These are phyloP conservation scores for Pterostichus niger DNA, from an alignment of 2,888 invertebrate species.

Conservation along the genomic window DNA sequence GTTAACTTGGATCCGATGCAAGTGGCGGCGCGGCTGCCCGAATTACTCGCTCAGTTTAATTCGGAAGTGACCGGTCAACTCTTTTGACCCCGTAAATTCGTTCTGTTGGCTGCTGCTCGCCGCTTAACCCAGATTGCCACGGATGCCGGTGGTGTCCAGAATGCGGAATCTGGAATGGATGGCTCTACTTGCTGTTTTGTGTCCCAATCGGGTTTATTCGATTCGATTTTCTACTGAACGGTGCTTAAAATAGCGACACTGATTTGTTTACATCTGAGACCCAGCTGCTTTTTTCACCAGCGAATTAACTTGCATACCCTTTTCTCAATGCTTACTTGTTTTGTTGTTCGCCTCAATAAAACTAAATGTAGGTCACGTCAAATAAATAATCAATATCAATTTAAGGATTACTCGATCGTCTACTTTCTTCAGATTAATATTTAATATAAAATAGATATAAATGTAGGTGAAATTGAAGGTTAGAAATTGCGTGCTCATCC, in stretches of 20 bases:
- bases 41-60: constrained; percentile 40
- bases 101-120: constrained; percentile 3
- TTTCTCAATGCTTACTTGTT: not conserved
- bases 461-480: no score
- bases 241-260: constrained; percentile 42
- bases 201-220: constrained; percentile 22
- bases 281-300: constrained; percentile 27
- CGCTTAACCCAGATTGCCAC: constrained; percentile 44
- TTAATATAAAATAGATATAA: no score
- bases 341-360: not conserved
- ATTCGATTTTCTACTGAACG: constrained; percentile 46
- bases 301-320: constrained; percentile 31
- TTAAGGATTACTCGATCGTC: not conserved
- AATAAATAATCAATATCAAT: constrained; percentile 21
- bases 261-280: constrained; percentile 38
- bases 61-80: constrained; percentile 19
- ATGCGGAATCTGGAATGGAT: constrained; percentile 29
- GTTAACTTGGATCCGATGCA: constrained; percentile 54
- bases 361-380: constrained; percentile 4
- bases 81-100: constrained; percentile 53
- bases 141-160: not conserved
- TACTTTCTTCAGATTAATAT: no score
- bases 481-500: no score
- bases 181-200: constrained; percentile 34
- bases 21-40: constrained; percentile 27